Evolutionary conservation across 2,888 invertebrate species (phyloP).

Genomic region (Empis livida): DNA sequence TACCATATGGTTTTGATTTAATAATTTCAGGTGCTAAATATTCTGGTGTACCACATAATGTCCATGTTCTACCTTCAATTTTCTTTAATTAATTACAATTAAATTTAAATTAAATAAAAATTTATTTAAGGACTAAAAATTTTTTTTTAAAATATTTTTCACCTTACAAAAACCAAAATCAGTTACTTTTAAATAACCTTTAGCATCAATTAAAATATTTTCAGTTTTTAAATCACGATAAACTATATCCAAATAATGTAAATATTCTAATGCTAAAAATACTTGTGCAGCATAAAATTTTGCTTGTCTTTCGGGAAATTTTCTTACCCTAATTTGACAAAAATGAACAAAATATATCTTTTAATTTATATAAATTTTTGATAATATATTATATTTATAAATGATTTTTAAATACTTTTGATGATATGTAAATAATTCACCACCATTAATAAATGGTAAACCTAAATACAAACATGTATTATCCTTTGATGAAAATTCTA

Average conservation of each 20-base stretch:
- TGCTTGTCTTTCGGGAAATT: slow-evolving; percentile 64
- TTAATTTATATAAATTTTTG: too few relatives aligned
- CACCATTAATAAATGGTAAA: slow-evolving; percentile 74
- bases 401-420: too few relatives aligned
- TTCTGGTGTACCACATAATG: slow-evolving; percentile 92
- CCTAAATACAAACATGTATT: slow-evolving; percentile 73
- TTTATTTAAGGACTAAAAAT: too few relatives aligned
- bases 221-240: slow-evolving; percentile 90
- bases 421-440: slow-evolving; percentile 75
- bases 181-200: slow-evolving; percentile 75
- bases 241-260: slow-evolving; percentile 74
- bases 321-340: slow-evolving; percentile 18
- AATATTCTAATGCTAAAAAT: slow-evolving; percentile 76
- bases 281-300: slow-evolving; percentile 90
- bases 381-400: too few relatives aligned
- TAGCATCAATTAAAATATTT: slow-evolving; percentile 68
- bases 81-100: slow-evolving; percentile 19
- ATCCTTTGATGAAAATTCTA: slow-evolving; percentile 79
- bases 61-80: slow-evolving; percentile 67
- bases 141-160: background rate
- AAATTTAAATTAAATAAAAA: too few relatives aligned
- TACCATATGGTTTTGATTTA: slow-evolving; percentile 81
- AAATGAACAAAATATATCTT: too few relatives aligned
- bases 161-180: slow-evolving; percentile 94
- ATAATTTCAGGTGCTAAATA: slow-evolving; percentile 92